Evolutionary conservation across 2,888 invertebrate genomes (phyloP), one percentile per base, ranked within the genome.

Genomic region (Tryphoninae sp.): DNA sequence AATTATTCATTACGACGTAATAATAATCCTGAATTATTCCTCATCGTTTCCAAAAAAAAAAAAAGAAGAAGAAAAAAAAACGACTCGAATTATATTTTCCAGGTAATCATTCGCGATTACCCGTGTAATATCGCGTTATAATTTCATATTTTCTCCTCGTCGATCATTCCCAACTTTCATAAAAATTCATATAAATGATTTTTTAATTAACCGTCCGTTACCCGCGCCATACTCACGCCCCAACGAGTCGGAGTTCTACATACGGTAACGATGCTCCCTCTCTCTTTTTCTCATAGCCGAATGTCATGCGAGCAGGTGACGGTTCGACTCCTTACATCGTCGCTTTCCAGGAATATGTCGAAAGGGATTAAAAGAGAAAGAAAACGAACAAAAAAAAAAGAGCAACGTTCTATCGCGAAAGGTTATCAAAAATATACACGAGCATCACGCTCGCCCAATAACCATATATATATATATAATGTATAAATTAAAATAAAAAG

Each of bases 381-480:
- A 26, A 26, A 26, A 26, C 40, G 51, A 3, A 51, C n/a, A 81
- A 80, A 68, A 62, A 49, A 69, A 33, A 33, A 6, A 33, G 6
- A 33, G 6, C 6, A 33, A 33, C 33, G 45, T 26, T 42, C 62
- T 80, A 83, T 83, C 82, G 74, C 80, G 19, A 75, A 65, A 80
- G 81, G 58, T 78, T 78, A 83, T 82, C 83, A 65, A 76, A 81
- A 53, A 73, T 73, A 65, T 78, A 58, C 16, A 58, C 67, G 58
- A 67, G 45, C n/a, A 71, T 53, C 62, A 45, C 58, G 64, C 45
- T 49, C 61, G 67, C 42, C 61, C 33, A 49, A 51, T 61, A 58
- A 8, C 16, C 51, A 58, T 58, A 22, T n/a, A 40, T 64, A 42
- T 59, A 64, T 74, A 45, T 59, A 42, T 26, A 45, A 76, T 53